Evolutionary conservation across 2,888 invertebrate genomes (phyloP).

Genomic region (Mycalesis mineus): DNA sequence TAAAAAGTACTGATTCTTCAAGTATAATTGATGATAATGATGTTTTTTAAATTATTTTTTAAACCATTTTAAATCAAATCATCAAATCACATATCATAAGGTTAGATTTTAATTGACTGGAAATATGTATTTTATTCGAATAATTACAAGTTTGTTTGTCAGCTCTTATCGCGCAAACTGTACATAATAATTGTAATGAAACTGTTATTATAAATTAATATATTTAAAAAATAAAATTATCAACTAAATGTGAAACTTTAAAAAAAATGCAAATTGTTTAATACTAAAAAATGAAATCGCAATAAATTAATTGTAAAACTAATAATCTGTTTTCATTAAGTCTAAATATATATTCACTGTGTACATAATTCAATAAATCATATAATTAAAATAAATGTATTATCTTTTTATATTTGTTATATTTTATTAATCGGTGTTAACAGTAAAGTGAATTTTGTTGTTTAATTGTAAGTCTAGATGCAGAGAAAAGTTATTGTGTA

Average conservation of each 20-base stretch:
- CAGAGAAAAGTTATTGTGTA: constrained; percentile 22
- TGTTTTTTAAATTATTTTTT: too few relatives aligned
- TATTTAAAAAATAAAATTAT: too few relatives aligned
- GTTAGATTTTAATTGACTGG: not conserved
- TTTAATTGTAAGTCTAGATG: constrained; percentile 39
- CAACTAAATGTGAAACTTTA: not conserved
- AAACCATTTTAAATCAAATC: too few relatives aligned
- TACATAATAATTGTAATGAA: constrained; percentile 1
- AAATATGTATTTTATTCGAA: not conserved
- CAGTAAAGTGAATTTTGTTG: constrained; percentile 53
- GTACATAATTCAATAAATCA: constrained; percentile 18
- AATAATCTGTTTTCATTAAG: not conserved
- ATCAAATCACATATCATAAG: not conserved
- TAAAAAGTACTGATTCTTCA: too few relatives aligned
- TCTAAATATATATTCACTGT: not conserved
- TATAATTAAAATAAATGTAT: constrained; percentile 16
- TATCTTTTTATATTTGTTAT: constrained; percentile 16
- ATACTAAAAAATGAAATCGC: too few relatives aligned
- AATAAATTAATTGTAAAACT: too few relatives aligned
- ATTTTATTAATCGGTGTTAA: constrained; percentile 40
- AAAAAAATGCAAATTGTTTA: not conserved
- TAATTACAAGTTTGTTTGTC: not conserved
- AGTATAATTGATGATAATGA: too few relatives aligned
- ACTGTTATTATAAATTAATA: not conserved
- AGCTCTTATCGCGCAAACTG: constrained; percentile 3